phyloP scores from a whole-genome alignment of 2,797 vertebrate species.

The Eulemur rubriventer region DNA sequence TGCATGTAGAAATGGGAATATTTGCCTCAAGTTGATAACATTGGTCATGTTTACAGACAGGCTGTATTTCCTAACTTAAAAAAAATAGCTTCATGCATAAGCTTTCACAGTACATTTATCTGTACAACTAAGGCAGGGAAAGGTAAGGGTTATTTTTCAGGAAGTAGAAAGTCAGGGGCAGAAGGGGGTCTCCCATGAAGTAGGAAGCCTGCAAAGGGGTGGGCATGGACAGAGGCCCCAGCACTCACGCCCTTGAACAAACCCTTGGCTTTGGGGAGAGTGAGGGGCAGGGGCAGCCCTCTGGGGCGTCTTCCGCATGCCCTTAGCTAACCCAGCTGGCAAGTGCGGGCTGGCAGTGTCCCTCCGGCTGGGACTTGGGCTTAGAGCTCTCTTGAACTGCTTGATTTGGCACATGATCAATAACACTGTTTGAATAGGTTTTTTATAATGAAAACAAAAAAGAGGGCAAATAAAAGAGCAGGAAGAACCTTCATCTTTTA shows the following conservation, averaged over 20 bases:
- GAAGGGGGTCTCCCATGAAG: not conserved
- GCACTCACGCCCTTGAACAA: too few relatives aligned
- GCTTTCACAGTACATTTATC: not conserved
- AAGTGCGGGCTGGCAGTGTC: not conserved
- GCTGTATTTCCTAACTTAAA: not conserved
- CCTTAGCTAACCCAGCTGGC: not conserved
- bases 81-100: not conserved
- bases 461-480: not conserved
- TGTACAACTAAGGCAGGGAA: not conserved
- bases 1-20: not conserved
- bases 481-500: not conserved
- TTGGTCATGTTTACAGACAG: not conserved
- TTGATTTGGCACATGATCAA: not conserved
- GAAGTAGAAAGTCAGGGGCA: too few relatives aligned
- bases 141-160: not conserved
- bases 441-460: not conserved
- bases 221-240: not conserved
- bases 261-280: not conserved
- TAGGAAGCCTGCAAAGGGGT: too few relatives aligned
- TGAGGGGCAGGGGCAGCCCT: not conserved
- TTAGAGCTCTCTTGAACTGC: not conserved
- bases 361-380: not conserved
- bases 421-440: not conserved
- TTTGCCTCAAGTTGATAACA: not conserved
- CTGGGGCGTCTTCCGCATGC: too few relatives aligned